A percentile compares a stretch with the other conserved stretches of the same genome.
phyloP scores from a whole-genome alignment of 2,113 vertebrate genomes.

The Scartelaos histophorus region DNA sequence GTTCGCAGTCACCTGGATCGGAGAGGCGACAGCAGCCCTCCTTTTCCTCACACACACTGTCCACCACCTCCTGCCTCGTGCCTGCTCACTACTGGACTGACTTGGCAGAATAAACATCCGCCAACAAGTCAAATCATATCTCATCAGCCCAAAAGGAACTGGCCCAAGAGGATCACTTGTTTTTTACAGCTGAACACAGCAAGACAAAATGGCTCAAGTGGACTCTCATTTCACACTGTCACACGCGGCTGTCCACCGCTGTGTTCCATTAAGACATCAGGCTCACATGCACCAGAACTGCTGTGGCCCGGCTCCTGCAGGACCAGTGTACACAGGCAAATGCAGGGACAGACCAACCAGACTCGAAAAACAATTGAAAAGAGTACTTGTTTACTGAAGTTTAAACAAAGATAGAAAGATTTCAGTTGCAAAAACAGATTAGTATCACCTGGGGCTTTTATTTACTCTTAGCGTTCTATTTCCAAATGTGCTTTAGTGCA shows the following conservation, averaged over 20 bases:
- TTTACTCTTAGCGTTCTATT: background rate
- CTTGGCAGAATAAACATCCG: slow-evolving; percentile 58
- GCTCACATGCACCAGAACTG: slow-evolving; percentile 42
- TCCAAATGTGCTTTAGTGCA: background rate
- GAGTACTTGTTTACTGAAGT: background rate
- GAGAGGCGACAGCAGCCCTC: slow-evolving; percentile 59
- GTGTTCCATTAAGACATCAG: slow-evolving; percentile 63
- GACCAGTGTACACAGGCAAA: slow-evolving; percentile 46
- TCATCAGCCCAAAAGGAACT: slow-evolving; percentile 54
- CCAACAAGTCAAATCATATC: slow-evolving; percentile 68
- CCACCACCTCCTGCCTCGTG: slow-evolving; percentile 21
- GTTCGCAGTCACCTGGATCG: slow-evolving; percentile 72
- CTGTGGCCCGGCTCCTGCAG: slow-evolving; percentile 43
- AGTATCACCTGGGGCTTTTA: background rate
- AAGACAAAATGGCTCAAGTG: slow-evolving; percentile 59
- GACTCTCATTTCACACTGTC: slow-evolving; percentile 66
- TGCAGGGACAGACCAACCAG: slow-evolving; percentile 47
- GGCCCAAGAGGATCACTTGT: slow-evolving; percentile 51
- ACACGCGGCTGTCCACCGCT: slow-evolving; percentile 49
- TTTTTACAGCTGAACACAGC: slow-evolving; percentile 56
- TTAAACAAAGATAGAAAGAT: background rate
- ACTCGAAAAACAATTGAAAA: background rate
- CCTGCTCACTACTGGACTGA: slow-evolving; percentile 40
- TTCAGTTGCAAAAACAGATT: background rate
- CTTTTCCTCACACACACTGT: slow-evolving; percentile 45